Base-by-base conservation (phyloP, 2,888 invertebrate species). In the Odontocerum albicorne region DNA sequence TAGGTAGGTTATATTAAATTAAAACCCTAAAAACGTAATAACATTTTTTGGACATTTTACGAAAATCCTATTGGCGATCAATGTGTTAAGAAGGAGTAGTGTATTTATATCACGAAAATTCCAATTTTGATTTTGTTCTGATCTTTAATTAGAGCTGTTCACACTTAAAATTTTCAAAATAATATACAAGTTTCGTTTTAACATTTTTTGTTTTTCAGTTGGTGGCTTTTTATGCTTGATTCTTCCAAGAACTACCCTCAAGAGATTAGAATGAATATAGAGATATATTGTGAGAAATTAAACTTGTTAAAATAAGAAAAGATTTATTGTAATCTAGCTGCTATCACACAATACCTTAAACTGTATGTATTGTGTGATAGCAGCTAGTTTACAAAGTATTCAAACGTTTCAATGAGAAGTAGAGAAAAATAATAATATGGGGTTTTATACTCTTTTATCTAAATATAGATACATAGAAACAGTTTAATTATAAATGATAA, bases 241-340 rank as follows among this genome's bases (percentile, higher is more conserved):
- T 12, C 50, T 59, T 27, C 59, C 59, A 4, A 59, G 38, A n/a
- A 59, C 59, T 15, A 51, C 50, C 3, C 10, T 47, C 27, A 51
- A 51, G 32, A 55, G 51, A 15, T 19, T 51, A 46, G 43, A 51
- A 12, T 58, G 21, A 57, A 27, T 27, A 27, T 10, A 10, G n/a
- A n/a, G 6, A 7, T 27, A 27, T 27, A 27, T 27, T 27, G 10
- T 7, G 27, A 10, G 27, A 7, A 27, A 10, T 7, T 27, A 7
- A 27, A 27, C 10, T 27, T 27, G 4, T 27, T 10, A 27, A 27
- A 4, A 10, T 27, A 27, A 27, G 6, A 27, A 7, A 10, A 27
- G 4, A 27, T 27, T 10, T 27, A 4, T 27, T 7, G 10, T 27
- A 27, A 7, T 27, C 10, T 27, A 10, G 27, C 6, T 7, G 6